A percentile compares a stretch with the other conserved stretches of the same genome.
Conservation (phyloP, 2,888 invertebrate genomes). For the Lucinisca nassula region DNA sequence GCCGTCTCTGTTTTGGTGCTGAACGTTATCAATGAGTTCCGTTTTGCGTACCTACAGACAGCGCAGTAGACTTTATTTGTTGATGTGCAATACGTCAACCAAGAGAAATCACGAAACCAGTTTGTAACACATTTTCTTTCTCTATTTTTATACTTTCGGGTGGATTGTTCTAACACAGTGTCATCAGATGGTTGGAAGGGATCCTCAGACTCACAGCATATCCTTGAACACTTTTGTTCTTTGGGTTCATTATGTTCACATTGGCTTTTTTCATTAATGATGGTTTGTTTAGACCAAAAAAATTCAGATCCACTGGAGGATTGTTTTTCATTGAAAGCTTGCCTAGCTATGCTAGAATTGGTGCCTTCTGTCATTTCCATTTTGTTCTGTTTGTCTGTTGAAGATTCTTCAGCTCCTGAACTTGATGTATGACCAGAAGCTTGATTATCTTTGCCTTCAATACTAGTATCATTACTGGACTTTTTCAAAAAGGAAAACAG, state of each 20-base stretch:
- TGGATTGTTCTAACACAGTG: neutral
- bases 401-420: neutral
- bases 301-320: neutral
- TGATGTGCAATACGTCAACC: constrained; percentile 9
- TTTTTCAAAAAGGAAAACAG: neutral
- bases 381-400: neutral
- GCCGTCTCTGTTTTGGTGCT: constrained; percentile 11
- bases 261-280: neutral
- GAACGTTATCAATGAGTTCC: neutral
- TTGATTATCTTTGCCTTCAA: neutral
- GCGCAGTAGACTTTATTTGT: constrained; percentile 7
- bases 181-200: constrained; percentile 1
- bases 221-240: neutral
- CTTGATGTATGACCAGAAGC: neutral
- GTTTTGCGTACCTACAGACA: neutral
- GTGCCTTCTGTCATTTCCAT: neutral
- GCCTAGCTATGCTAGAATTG: neutral
- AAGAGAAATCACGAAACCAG: neutral
- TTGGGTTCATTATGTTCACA: neutral
- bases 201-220: neutral
- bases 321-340: neutral
- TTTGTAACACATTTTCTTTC: neutral
- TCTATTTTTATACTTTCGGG: neutral
- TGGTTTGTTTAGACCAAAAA: neutral
- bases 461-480: neutral